Base-by-base conservation (phyloP, 2,113 vertebrate genomes). In the Fukomys damarensis region DNA sequence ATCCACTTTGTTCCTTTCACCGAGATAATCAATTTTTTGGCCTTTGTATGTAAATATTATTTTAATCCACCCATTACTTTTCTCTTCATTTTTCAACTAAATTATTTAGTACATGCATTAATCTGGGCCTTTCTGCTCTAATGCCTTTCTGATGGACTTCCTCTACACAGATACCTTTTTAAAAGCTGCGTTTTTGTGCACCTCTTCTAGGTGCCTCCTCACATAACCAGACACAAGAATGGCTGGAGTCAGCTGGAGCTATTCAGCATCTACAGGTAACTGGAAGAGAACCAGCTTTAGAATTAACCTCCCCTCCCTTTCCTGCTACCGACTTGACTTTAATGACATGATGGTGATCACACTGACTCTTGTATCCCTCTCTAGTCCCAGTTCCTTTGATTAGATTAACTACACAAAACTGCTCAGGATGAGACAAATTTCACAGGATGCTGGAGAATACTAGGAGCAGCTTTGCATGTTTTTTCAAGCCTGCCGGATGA, bases 31-130 rank as follows among this genome's bases (percentile, higher is more conserved):
- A 20, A 43, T 79, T 76, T 35, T n/a, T 80, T 66, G 7, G 63
- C n/a, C 66, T 74, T 11, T n/a, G 14, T 86, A n/a, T 9, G 46
- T 95, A 38, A 63, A 30, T 41, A 59, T 91, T 95, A 95, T 96
- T 87, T 77, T 95, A 83, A 96, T 92, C 63, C 86, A 85, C 35
- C 0, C 86, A 24, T 63, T 74, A 96, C 59, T 26, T 35, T 92
- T 68, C 96, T 95, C 63, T 96, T 79, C 74, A 68, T 63, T 87
- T 92, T 89, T 92, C 92, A 77, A 19, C 54, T 92, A 49, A 96
- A 95, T 90, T 91, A 88, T 96, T 96, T 95, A 95, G 85, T 76
- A 30, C 7, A 9, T 86, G 68, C 80, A 92, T 61, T n/a, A 84
- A 82, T 65, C 22, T 76, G 82, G 79, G 79, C 65, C 63, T 74